A percentile compares a stretch with the other conserved stretches of the same genome.
These are phyloP conservation scores for Halictus rubicundus DNA, from an alignment of 1,140 invertebrate species.

Conservation along the genomic window DNA sequence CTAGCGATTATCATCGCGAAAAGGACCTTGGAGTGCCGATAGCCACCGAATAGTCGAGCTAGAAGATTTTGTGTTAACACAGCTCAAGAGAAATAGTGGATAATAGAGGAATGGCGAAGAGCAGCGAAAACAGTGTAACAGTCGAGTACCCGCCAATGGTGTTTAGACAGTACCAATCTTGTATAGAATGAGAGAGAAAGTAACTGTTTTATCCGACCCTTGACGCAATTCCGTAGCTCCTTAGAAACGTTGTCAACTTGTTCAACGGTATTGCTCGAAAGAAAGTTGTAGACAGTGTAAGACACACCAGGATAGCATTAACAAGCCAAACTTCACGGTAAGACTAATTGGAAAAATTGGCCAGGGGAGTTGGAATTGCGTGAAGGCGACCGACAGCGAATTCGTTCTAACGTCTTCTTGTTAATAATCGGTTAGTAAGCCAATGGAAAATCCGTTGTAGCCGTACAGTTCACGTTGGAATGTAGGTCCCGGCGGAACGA, in stretches of 20 bases:
- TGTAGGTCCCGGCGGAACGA: conserved; percentile 58
- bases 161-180: conserved; percentile 28
- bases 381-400: conserved; percentile 47
- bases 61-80: no score
- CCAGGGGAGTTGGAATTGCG: conserved; percentile 66
- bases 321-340: no score
- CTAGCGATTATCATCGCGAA: no score
- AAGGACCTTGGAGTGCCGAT: no score
- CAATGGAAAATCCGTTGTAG: conserved; percentile 59
- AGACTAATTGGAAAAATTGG: no score
- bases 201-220: conserved; percentile 39
- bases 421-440: conserved; percentile 64
- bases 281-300: no score
- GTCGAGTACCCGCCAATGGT: conserved; percentile 52
- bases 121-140: conserved; percentile 20
- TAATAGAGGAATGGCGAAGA: neutral
- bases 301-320: no score
- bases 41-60: no score
- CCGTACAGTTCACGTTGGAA: conserved; percentile 59
- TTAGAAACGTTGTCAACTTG: no score
- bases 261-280: no score
- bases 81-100: neutral
- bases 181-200: conserved; percentile 55
- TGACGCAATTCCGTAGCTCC: conserved; percentile 58
- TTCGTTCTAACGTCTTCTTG: conserved; percentile 47